phyloP scores from a whole-genome alignment of 2,888 invertebrate species.

The Margaritifera margaritifera region DNA sequence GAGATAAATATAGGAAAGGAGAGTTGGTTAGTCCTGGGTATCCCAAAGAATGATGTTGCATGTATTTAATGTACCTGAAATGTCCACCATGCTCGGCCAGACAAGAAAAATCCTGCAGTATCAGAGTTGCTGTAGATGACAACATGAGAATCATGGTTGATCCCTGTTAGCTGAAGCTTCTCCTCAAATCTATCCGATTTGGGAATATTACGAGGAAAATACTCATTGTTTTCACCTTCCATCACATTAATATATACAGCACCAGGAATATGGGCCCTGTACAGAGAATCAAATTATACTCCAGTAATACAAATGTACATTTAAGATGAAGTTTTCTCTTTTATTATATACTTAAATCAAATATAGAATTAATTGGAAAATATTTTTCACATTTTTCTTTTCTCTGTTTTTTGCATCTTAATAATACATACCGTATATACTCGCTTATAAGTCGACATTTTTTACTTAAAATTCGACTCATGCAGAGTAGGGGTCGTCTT shows the following conservation, averaged over 20 bases:
- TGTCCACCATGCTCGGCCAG: constrained; percentile 62
- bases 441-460: no score
- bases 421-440: no score
- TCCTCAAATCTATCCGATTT: constrained; percentile 39
- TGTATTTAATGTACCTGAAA: constrained; percentile 43
- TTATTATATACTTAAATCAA: background rate
- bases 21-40: no score
- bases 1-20: no score
- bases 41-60: background rate
- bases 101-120: constrained; percentile 50
- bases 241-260: constrained; percentile 51
- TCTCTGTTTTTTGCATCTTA: no score
- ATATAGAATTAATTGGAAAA: no score
- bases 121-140: constrained; percentile 56
- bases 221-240: constrained; percentile 40
- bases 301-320: no score
- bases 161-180: constrained; percentile 39
- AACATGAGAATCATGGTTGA: constrained; percentile 44
- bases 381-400: no score
- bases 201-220: constrained; percentile 53
- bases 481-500: no score
- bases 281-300: no score
- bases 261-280: constrained; percentile 54
- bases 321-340: no score
- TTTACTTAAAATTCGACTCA: no score